phyloP scores from a whole-genome alignment of 2,888 invertebrate genomes.

The Hyalella azteca region DNA sequence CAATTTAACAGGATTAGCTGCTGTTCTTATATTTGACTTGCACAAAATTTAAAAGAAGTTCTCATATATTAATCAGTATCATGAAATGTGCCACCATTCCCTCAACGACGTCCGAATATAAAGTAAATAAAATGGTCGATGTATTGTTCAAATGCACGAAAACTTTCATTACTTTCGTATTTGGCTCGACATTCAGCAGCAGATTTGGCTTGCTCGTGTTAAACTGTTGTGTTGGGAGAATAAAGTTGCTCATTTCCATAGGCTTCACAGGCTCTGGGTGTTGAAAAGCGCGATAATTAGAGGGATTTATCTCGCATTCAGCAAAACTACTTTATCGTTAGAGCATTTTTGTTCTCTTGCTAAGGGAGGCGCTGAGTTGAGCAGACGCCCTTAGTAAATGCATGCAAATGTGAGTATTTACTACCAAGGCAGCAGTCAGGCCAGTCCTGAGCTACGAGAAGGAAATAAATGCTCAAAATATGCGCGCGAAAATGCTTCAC shows the following conservation, averaged over 20 bases:
- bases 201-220: too few species aligned
- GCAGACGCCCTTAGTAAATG: constrained; percentile 10
- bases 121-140: too few species aligned
- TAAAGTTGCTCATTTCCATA: neutral
- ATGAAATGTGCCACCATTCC: too few species aligned
- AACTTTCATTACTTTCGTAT: too few species aligned
- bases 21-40: too few species aligned
- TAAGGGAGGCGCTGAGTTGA: neutral
- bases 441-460: neutral
- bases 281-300: constrained; percentile 9
- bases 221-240: neutral
- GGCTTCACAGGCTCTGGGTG: neutral
- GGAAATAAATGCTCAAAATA: neutral
- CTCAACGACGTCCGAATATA: too few species aligned
- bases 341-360: neutral
- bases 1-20: too few species aligned
- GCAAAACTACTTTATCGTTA: neutral
- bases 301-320: constrained; percentile 10
- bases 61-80: too few species aligned
- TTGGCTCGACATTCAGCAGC: too few species aligned
- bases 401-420: constrained; percentile 20
- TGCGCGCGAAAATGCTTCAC: neutral
- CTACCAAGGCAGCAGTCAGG: neutral
- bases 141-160: too few species aligned
- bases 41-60: too few species aligned